phyloP scores from a whole-genome alignment of 1,140 invertebrate genomes.

The Fopius arisanus region DNA sequence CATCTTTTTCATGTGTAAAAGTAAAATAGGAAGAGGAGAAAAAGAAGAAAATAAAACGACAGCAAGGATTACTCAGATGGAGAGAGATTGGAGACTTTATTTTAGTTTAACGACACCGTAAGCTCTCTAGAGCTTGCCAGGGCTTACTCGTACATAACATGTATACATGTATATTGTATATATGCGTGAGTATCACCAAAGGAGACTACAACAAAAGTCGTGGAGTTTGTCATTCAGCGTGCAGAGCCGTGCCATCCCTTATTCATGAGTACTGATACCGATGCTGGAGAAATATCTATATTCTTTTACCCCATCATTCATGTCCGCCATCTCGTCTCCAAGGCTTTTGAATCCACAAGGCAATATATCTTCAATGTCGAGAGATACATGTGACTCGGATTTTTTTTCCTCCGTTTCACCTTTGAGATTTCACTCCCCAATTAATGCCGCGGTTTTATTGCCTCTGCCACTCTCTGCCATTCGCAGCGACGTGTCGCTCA shows the following conservation, averaged over 20 bases:
- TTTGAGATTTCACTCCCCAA: constrained; percentile 19
- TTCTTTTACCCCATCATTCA: constrained; percentile 11
- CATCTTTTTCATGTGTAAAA: constrained; percentile 4
- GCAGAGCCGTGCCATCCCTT: constrained; percentile 47
- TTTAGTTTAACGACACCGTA: constrained; percentile 53
- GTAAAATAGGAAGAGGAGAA: constrained; percentile 24
- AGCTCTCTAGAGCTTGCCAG: constrained; percentile 39
- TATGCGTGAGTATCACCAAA: neutral
- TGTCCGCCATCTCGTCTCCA: constrained; percentile 9
- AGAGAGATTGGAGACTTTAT: constrained; percentile 42
- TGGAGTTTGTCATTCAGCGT: constrained; percentile 40
- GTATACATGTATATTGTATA: constrained; percentile 1
- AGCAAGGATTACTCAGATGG: neutral
- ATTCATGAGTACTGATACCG: constrained; percentile 48
- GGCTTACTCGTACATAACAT: constrained; percentile 31
- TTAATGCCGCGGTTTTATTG: constrained; percentile 18
- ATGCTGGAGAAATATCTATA: constrained; percentile 28
- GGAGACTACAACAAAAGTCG: constrained; percentile 32
- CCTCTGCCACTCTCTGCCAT: no score
- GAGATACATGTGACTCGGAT: constrained; percentile 2
- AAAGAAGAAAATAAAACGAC: constrained; percentile 18
- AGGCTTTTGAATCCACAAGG: constrained; percentile 4
- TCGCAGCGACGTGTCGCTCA: neutral
- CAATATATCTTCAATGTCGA: neutral
- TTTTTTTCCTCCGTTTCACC: neutral